phyloP scores from a whole-genome alignment of 1,140 invertebrate species.

The Pseudomyrmex cubaensis region DNA sequence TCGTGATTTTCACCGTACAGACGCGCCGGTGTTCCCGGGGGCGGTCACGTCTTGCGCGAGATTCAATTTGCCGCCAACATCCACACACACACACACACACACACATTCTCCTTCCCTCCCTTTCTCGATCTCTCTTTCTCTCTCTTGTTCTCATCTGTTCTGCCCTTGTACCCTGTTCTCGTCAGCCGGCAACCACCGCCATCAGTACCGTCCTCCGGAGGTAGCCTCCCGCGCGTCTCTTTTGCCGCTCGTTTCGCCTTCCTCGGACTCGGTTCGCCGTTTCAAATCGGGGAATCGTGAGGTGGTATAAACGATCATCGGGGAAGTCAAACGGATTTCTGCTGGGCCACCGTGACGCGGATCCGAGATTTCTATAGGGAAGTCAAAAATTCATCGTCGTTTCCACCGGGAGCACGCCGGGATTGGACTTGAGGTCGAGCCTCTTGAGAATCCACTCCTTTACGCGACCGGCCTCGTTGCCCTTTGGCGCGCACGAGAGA shows the following conservation, averaged over 20 bases:
- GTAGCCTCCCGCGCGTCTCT: conserved; percentile 47
- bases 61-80: conserved; percentile 79
- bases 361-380: conserved; percentile 64
- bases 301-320: conserved; percentile 63
- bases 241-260: conserved; percentile 45
- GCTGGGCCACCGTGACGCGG: conserved; percentile 60
- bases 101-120: conserved; percentile 58
- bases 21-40: conserved; percentile 79
- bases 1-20: conserved; percentile 84
- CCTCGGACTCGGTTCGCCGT: not conserved
- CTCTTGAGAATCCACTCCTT: conserved; percentile 51
- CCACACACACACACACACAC: conserved; percentile 19
- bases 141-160: conserved; percentile 39
- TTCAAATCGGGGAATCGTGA: conserved; percentile 29
- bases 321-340: conserved; percentile 46
- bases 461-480: conserved; percentile 31
- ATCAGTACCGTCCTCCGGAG: not conserved
- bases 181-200: not conserved
- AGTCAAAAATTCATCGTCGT: conserved; percentile 69
- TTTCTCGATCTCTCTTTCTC: conserved; percentile 41
- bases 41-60: conserved; percentile 84
- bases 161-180: conserved; percentile 36
- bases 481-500: conserved; percentile 4
- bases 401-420: conserved; percentile 15
- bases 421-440: conserved; percentile 46